Percentiles rank a stretch among this genome's conserved stretches.
phyloP scores from a whole-genome alignment of 1,140 invertebrate species.

The Zeugodacus cucurbitae region DNA sequence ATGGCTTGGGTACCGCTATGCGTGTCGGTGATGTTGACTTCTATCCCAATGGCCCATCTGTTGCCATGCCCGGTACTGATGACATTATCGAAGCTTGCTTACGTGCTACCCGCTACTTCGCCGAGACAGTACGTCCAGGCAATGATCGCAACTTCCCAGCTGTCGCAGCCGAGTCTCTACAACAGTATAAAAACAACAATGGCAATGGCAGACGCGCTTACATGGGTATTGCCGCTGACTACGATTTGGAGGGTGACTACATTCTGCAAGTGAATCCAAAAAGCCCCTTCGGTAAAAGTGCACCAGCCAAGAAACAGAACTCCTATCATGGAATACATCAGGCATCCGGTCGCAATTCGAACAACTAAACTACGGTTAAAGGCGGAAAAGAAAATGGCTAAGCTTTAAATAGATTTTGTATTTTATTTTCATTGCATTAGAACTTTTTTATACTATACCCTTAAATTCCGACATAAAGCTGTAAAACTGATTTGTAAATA shows the following conservation, averaged over 20 bases:
- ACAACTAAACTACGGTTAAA: neutral
- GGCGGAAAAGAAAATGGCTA: neutral
- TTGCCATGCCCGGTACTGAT: constrained; percentile 66
- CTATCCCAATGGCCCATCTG: constrained; percentile 74
- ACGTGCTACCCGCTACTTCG: constrained; percentile 71
- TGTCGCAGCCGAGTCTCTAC: constrained; percentile 41
- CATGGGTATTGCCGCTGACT: constrained; percentile 46
- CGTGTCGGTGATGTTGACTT: constrained; percentile 78
- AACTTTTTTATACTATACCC: neutral
- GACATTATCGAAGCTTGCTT: constrained; percentile 72
- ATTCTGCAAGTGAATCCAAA: constrained; percentile 46
- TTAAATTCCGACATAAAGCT: neutral
- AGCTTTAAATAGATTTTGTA: neutral
- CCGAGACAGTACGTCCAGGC: constrained; percentile 68
- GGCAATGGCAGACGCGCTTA: constrained; percentile 41
- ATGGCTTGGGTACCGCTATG: constrained; percentile 74
- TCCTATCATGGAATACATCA: constrained; percentile 54
- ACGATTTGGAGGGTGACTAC: constrained; percentile 45
- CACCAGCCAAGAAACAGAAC: constrained; percentile 55
- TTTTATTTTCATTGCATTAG: neutral
- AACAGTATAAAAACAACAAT: constrained; percentile 41
- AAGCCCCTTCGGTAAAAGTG: constrained; percentile 45
- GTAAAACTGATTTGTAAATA: constrained; percentile 17
- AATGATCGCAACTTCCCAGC: constrained; percentile 48
- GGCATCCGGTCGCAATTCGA: neutral